Percentiles rank a stretch among this genome's conserved stretches.
Evolutionary conservation across 1,140 invertebrate species (phyloP).

Genomic region (Heliconius hewitsoni): DNA sequence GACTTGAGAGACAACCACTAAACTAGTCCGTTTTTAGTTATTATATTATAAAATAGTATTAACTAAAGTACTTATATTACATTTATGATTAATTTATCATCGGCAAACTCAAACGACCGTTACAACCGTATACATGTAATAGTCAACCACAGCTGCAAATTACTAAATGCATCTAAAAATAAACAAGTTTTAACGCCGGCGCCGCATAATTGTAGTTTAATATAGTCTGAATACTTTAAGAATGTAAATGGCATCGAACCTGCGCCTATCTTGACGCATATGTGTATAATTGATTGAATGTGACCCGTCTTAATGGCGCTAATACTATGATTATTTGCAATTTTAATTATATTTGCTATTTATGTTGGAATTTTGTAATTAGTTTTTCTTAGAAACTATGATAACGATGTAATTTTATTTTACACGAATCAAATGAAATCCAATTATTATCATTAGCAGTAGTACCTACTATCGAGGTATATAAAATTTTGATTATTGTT

Average conservation of each 20-base stretch:
- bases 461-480: not conserved
- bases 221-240: conserved; percentile 48
- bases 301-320: conserved; percentile 44
- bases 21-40: conserved; percentile 9
- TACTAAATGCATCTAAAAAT: conserved; percentile 34
- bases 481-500: too few species aligned
- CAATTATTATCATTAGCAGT: too few species aligned
- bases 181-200: conserved; percentile 47
- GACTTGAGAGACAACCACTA: not conserved
- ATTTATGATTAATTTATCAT: conserved; percentile 23
- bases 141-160: conserved; percentile 31
- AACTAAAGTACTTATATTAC: conserved; percentile 2
- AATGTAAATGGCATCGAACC: conserved; percentile 50
- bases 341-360: not conserved
- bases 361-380: not conserved
- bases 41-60: conserved; percentile 17
- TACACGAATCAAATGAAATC: too few species aligned
- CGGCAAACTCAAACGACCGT: conserved; percentile 21
- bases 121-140: conserved; percentile 25
- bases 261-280: conserved; percentile 34
- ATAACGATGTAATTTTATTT: too few species aligned
- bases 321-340: conserved; percentile 11
- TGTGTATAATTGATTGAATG: conserved; percentile 48
- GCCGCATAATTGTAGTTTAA: conserved; percentile 61
- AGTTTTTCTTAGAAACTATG: not conserved